phyloP scores from a whole-genome alignment of 2,113 vertebrate genomes.

The Zootoca vivipara region DNA sequence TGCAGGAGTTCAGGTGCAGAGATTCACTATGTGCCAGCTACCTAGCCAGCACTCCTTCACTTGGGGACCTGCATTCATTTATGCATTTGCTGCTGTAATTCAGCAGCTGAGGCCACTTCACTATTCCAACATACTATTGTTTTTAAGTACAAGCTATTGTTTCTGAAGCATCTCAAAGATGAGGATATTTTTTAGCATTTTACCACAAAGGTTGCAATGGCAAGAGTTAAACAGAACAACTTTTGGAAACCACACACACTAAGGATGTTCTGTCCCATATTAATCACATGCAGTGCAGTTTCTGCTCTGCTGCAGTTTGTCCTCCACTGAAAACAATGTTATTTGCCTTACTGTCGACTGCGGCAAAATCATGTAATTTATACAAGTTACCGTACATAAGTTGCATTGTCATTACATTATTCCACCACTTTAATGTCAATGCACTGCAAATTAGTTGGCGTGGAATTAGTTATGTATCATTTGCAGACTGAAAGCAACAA shows the following conservation, averaged over 20 bases:
- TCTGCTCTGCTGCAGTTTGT: no score
- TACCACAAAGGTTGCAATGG: background rate
- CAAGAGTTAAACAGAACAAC: background rate
- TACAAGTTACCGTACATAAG: no score
- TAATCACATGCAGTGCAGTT: no score
- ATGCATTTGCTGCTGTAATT: background rate
- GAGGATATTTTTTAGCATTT: background rate
- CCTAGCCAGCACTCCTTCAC: background rate
- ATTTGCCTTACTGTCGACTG: no score
- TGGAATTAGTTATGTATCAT: no score
- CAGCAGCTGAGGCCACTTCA: background rate
- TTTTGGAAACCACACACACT: background rate
- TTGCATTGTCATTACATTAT: no score
- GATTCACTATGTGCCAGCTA: background rate
- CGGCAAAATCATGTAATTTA: no score
- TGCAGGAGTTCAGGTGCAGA: background rate
- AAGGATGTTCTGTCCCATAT: no score
- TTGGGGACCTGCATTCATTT: accelerated
- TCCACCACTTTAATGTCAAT: no score
- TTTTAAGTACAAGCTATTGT: background rate
- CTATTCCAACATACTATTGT: background rate
- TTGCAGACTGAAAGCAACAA: no score
- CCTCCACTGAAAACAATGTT: no score
- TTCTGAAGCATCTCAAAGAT: background rate
- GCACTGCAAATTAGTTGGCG: no score